These are phyloP conservation scores for Teinopalpus imperialis DNA, from an alignment of 2,888 invertebrate species.

Conservation along the genomic window DNA sequence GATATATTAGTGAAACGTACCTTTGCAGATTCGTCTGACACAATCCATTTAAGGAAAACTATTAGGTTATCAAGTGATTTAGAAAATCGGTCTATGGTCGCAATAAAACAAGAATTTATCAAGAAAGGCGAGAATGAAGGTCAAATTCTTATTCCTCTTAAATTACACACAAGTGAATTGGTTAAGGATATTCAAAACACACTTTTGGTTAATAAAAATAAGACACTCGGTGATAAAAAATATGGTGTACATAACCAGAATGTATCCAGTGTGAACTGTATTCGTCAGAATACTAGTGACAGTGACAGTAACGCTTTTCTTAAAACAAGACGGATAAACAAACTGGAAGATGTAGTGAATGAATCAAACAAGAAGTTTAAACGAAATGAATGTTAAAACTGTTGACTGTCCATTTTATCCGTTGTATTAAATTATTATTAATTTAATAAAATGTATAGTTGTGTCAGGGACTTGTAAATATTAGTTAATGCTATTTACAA, in stretches of 20 bases:
- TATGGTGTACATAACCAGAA: constrained; percentile 76
- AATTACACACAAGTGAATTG: constrained; percentile 67
- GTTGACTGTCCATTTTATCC: constrained; percentile 56
- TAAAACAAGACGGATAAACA: constrained; percentile 66
- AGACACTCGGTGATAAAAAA: constrained; percentile 76
- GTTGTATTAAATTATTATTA: constrained; percentile 74
- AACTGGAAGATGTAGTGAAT: constrained; percentile 67
- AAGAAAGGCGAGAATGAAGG: constrained; percentile 74
- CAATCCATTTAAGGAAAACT: constrained; percentile 67
- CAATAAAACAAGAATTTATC: constrained; percentile 66
- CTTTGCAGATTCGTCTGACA: constrained; percentile 62
- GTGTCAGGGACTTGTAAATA: constrained; percentile 72
- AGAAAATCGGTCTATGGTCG: constrained; percentile 70
- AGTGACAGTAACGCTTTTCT: constrained; percentile 70
- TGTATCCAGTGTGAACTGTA: constrained; percentile 70
- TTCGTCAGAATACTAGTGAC: constrained; percentile 68
- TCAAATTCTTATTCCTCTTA: constrained; percentile 72
- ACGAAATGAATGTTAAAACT: constrained; percentile 71
- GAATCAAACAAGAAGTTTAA: constrained; percentile 75
- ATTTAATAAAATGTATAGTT: constrained; percentile 72
- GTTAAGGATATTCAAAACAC: constrained; percentile 79
- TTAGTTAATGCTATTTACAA: constrained; percentile 66
- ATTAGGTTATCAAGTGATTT: constrained; percentile 71
- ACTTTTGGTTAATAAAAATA: constrained; percentile 75
- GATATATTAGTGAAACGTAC: constrained; percentile 71